phyloP scores from a whole-genome alignment of 2,797 vertebrate species.

The Ctenopoma kingsleyae region DNA sequence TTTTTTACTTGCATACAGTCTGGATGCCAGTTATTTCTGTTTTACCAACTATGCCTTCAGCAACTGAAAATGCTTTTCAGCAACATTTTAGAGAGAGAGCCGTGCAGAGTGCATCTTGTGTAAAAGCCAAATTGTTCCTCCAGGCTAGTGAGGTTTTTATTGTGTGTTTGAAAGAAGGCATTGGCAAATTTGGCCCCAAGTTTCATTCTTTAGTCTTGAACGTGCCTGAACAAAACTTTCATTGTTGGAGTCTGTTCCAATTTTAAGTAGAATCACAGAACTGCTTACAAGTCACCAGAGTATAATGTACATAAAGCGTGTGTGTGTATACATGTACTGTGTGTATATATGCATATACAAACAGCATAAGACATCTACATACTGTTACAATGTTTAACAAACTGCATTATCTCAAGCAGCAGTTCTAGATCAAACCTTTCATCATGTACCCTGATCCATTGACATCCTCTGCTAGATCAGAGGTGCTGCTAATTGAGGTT shows the following conservation, averaged over 20 bases:
- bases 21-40: not conserved
- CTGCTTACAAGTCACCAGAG: not conserved
- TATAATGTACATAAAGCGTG: not conserved
- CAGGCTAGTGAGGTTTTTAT: slow-evolving; percentile 3
- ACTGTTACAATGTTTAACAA: too few species aligned
- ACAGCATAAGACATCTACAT: too few species aligned
- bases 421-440: slow-evolving; percentile 19
- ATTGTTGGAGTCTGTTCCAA: not conserved
- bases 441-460: not conserved
- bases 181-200: not conserved
- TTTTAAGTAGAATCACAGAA: not conserved
- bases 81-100: not conserved
- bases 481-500: too few species aligned
- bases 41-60: not conserved
- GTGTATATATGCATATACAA: too few species aligned
- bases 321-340: too few species aligned
- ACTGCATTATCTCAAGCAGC: slow-evolving; percentile 19
- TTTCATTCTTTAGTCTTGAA: not conserved
- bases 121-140: not conserved
- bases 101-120: not conserved
- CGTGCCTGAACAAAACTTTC: not conserved
- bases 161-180: not conserved
- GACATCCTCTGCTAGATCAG: too few species aligned
- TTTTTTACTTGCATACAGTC: not conserved
- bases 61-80: not conserved